Base-by-base conservation (phyloP, 2,888 invertebrate species). In the Noctua pronuba region DNA sequence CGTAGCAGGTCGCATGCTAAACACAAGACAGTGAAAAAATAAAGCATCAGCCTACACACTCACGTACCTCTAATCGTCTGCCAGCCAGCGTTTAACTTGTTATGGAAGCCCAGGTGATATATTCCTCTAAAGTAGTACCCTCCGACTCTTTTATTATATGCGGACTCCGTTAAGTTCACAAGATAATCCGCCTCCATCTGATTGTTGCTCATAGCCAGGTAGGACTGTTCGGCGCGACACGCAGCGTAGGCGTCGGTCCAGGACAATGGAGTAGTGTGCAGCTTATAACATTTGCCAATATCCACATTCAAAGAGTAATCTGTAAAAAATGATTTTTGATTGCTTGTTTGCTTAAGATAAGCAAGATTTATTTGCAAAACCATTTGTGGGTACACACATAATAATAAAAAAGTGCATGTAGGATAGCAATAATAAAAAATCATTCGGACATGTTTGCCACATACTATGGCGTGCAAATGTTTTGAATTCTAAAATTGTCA, bases 271-370 rank as follows among this genome's bases (percentile, higher is more conserved):
- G 82, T 88, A n/a, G 91, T 73, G 77, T 95, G 95, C 60, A 95
- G 92, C 76, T 95, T 95, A 88, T 94, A 95, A 82, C 95, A 95
- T 82, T 90, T 92, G 2, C 92, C 92, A 13, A 62, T 35, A 0
- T 69, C 16, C n/a, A 87, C 86, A 55, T 91, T 88, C 77, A 88
- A 94, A 67, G 82, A 79, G 84, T 95, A 95, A 76, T 88, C 95
- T 95, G 89, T 52, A 91, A 90, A 62, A 81, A 49, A 44, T 35
- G 4, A 28, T 16, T n/a, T 55, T 55, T 28, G 28, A 52, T 52
- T 52, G 10, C 10, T 11, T 24, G 11, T n/a, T 24, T 24, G 24
- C 24, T 24, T n/a, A n/a, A 16, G 38, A 38, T 35, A 35, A 35
- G 2, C 10, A 41, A 41, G 41, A 41, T 41, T 41, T 41, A 41